Conservation (phyloP, 1,140 invertebrate genomes). For the Trinorchestia longiramus region DNA sequence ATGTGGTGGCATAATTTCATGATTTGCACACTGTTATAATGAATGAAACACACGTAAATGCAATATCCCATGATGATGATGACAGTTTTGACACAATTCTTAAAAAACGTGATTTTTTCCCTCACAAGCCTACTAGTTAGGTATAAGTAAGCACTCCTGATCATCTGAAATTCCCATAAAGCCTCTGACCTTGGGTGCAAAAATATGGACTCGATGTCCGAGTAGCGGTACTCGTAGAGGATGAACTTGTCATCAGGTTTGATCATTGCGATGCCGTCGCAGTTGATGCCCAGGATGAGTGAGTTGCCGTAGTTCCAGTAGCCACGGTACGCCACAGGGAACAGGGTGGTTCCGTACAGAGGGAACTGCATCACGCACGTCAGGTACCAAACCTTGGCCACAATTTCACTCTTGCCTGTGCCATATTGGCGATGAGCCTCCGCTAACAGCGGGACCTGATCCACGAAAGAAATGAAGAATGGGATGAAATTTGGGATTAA, state of each 20-base stretch:
- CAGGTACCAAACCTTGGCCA: constrained; percentile 92
- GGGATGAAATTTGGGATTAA: not conserved
- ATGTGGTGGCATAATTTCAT: too few relatives aligned
- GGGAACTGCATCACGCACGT: constrained; percentile 98
- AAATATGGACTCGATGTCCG: constrained; percentile 89
- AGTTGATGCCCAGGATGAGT: constrained; percentile 87
- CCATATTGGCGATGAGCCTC: constrained; percentile 92
- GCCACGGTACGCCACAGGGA: constrained; percentile 89
- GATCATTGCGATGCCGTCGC: constrained; percentile 89
- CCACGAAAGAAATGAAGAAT: constrained; percentile 1
- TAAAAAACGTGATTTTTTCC: too few relatives aligned
- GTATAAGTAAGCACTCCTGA: too few relatives aligned
- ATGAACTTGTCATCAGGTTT: constrained; percentile 91
- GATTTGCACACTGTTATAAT: too few relatives aligned
- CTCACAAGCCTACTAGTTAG: too few relatives aligned
- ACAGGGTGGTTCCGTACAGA: constrained; percentile 93
- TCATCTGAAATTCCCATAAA: too few relatives aligned
- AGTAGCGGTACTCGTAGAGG: constrained; percentile 88
- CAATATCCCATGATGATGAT: too few relatives aligned
- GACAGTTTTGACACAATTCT: too few relatives aligned
- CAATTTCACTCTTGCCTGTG: constrained; percentile 87
- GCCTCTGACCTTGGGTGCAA: constrained; percentile 82
- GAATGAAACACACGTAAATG: too few relatives aligned
- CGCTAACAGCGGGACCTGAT: constrained; percentile 82
- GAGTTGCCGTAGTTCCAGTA: constrained; percentile 88